These are phyloP conservation scores for Trachelus iudaicus DNA, from an alignment of 2,888 invertebrate species.

Conservation along the genomic window DNA sequence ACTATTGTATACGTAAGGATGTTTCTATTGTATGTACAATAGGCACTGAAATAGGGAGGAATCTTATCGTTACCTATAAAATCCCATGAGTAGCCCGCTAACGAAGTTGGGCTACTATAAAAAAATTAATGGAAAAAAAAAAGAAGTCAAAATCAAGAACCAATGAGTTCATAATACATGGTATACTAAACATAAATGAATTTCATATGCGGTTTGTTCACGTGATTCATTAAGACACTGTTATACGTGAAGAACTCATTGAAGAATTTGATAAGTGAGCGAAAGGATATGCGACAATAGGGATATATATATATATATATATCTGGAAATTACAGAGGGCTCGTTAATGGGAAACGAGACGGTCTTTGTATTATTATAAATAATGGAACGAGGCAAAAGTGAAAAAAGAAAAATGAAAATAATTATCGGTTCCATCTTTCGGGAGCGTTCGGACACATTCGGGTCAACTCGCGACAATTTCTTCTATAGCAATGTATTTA, in stretches of 20 bases:
- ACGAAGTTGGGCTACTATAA: background rate
- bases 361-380: background rate
- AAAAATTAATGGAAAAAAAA: constrained; percentile 8
- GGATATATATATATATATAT: background rate
- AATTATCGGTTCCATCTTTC: background rate
- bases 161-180: background rate
- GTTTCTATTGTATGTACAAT: constrained; percentile 6
- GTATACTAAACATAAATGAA: background rate
- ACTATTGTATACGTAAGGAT: constrained; percentile 18
- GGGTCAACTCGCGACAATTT: background rate
- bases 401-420: background rate
- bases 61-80: background rate
- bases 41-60: background rate
- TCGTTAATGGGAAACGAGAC: background rate
- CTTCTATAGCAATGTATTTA: constrained; percentile 9
- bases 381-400: background rate
- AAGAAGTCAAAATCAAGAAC: constrained; percentile 16
- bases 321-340: background rate
- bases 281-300: background rate
- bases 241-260: background rate
- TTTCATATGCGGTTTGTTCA: background rate
- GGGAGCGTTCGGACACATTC: background rate
- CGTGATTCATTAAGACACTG: background rate
- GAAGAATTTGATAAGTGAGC: background rate
- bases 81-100: background rate